Evolutionary conservation across 2,888 invertebrate genomes (phyloP).

Genomic region (Nymphalis polychloros): DNA sequence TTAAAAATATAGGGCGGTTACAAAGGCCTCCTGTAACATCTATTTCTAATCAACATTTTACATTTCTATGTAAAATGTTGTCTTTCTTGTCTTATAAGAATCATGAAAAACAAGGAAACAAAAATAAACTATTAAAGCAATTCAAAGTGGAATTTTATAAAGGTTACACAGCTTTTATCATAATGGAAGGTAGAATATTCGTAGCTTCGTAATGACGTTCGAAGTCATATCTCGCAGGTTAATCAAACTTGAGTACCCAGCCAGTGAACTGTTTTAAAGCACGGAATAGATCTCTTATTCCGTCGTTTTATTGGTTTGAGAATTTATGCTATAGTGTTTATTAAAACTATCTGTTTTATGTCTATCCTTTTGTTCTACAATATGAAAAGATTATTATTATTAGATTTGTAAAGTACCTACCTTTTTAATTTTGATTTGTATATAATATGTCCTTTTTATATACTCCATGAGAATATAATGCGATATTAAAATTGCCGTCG

Average conservation of each 20-base stretch:
- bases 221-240: slow-evolving; percentile 19
- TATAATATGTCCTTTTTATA: too few species aligned
- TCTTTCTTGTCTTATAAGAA: too few species aligned
- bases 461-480: too few species aligned
- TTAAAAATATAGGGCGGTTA: background rate
- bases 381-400: too few species aligned
- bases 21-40: background rate
- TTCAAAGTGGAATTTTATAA: slow-evolving; percentile 13
- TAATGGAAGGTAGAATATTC: slow-evolving; percentile 27
- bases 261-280: slow-evolving; percentile 20
- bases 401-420: too few species aligned
- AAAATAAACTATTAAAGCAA: background rate
- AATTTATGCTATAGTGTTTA: slow-evolving; percentile 7
- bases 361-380: background rate
- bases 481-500: too few species aligned
- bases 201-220: slow-evolving; percentile 24
- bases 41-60: background rate
- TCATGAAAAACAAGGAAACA: background rate
- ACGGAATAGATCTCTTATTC: slow-evolving; percentile 7
- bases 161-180: slow-evolving; percentile 19
- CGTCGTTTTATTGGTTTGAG: slow-evolving; percentile 7
- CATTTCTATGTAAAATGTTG: too few species aligned
- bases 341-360: slow-evolving; percentile 1
- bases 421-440: too few species aligned
- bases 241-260: slow-evolving; percentile 20